Evolutionary conservation across 2,797 vertebrate genomes (phyloP).

Genomic region (Aselliscus stoliczkanus): DNA sequence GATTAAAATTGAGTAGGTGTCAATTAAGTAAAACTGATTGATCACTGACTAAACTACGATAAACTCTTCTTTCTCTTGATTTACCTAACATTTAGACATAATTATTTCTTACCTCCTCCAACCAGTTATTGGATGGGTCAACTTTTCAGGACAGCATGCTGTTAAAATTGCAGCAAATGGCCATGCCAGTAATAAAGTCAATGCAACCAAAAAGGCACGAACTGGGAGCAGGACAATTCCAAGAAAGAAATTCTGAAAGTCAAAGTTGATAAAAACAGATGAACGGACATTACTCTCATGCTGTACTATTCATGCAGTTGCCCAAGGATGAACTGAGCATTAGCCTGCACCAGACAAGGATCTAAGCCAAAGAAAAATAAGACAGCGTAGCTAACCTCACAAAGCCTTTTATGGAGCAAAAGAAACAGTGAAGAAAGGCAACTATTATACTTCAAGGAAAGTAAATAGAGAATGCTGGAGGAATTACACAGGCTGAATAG

Average conservation of each 20-base stretch:
- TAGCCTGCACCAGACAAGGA: background rate
- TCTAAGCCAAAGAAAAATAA: background rate
- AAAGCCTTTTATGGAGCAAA: background rate
- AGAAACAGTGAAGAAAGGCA: background rate
- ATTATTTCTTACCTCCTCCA: constrained; percentile 92
- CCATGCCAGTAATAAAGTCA: constrained; percentile 90
- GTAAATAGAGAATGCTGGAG: background rate
- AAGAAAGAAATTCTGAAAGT: constrained; percentile 85
- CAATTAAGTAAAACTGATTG: background rate
- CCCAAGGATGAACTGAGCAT: background rate
- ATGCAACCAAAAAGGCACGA: constrained; percentile 82
- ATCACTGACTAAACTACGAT: background rate
- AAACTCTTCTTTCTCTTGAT: background rate
- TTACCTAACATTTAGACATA: background rate
- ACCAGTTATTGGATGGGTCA: constrained; percentile 86
- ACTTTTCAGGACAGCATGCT: constrained; percentile 83
- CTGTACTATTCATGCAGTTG: background rate
- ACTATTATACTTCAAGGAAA: background rate
- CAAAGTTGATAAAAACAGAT: constrained; percentile 33
- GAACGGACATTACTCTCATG: background rate
- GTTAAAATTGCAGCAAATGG: constrained; percentile 87
- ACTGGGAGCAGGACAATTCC: constrained; percentile 92
- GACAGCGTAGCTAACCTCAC: background rate
- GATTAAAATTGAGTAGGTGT: background rate
- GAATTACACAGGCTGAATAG: background rate